These are phyloP conservation scores for Drosophila trapezifrons DNA, from an alignment of 1,140 invertebrate genomes.

Conservation along the genomic window DNA sequence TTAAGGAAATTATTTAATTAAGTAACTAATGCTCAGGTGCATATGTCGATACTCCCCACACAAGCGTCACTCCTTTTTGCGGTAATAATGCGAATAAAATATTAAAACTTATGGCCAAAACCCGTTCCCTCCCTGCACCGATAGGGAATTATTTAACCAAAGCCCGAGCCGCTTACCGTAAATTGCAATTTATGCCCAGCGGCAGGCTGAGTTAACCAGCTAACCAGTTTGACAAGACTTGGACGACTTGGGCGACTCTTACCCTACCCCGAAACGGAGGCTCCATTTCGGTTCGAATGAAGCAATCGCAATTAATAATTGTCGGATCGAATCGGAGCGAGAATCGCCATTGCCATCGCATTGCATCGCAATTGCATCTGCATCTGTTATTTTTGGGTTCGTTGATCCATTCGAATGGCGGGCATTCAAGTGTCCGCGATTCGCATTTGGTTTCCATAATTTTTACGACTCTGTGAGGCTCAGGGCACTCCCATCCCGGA, in stretches of 20 bases:
- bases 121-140: conserved; percentile 48
- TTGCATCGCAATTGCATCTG: conserved; percentile 16
- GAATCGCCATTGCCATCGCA: conserved; percentile 2
- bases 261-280: conserved; percentile 25
- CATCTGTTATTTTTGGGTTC: conserved; percentile 56
- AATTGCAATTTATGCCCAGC: conserved; percentile 75
- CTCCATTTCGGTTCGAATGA: conserved; percentile 49
- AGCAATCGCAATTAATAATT: conserved; percentile 54
- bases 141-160: conserved; percentile 42
- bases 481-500: conserved; percentile 34
- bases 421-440: conserved; percentile 39
- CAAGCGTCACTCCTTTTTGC: conserved; percentile 19
- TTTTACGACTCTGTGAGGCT: conserved; percentile 44
- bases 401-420: conserved; percentile 60
- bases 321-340: conserved; percentile 14
- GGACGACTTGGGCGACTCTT: background rate
- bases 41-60: background rate
- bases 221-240: conserved; percentile 28
- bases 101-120: conserved; percentile 63
- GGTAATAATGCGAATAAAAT: conserved; percentile 33
- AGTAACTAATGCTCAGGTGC: conserved; percentile 23
- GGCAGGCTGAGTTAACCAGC: conserved; percentile 31
- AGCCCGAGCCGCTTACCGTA: conserved; percentile 63
- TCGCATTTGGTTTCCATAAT: conserved; percentile 63
- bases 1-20: conserved; percentile 15